Evolutionary conservation across 64 coral and sea anemone genomes (phyloP).

Genomic region (Trachythela sp.): DNA sequence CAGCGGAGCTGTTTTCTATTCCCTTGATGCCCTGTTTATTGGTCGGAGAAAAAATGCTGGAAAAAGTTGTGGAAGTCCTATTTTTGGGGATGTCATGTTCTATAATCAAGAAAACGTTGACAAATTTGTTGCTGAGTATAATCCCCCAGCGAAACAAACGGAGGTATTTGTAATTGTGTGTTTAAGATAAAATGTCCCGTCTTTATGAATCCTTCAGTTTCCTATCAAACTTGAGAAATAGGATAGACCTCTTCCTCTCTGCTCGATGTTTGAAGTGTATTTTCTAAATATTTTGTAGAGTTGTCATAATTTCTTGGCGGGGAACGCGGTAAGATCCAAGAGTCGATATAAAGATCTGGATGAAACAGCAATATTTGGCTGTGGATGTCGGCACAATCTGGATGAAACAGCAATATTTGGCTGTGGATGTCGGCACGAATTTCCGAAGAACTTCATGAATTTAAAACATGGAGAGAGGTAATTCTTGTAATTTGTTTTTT

Average conservation of each 20-base stretch:
- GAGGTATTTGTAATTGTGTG: background rate
- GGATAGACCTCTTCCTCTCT: background rate
- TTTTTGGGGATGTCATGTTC: background rate
- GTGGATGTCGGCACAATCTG: background rate
- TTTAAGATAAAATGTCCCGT: too few species aligned
- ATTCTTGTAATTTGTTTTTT: background rate
- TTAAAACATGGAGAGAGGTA: too few species aligned
- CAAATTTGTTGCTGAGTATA: conserved; percentile 6
- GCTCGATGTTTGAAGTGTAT: background rate
- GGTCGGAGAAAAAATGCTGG: conserved; percentile 4
- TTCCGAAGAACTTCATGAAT: too few species aligned
- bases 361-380: background rate
- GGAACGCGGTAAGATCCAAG: background rate
- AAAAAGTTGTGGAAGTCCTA: background rate
- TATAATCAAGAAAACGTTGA: background rate
- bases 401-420: background rate
- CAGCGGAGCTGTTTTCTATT: background rate
- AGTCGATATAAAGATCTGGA: background rate
- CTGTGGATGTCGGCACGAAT: too few species aligned
- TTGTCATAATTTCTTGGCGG: background rate
- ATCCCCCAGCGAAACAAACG: background rate
- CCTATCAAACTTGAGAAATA: too few species aligned
- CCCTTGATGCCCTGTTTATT: conserved; percentile 2
- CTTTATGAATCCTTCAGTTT: too few species aligned
- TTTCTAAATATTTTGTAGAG: background rate